Percentiles rank a stretch among this genome's conserved stretches.
Evolutionary conservation across 2,113 vertebrate species (phyloP).

Genomic region (Polypterus bichir): DNA sequence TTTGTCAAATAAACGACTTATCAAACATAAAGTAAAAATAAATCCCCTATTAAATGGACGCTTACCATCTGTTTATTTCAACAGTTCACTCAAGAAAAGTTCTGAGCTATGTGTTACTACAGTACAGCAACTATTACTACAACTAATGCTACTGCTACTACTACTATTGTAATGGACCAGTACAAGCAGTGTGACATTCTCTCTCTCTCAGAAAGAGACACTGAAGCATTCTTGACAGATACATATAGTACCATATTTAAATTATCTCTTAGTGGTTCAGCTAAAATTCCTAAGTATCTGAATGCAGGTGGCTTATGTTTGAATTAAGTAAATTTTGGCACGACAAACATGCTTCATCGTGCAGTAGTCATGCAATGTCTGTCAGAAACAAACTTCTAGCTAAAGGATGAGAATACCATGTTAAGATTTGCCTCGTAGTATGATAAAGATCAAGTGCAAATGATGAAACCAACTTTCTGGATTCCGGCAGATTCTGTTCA

Average conservation of each 20-base stretch:
- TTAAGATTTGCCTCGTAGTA: slow-evolving; percentile 28
- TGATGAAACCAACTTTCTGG: slow-evolving; percentile 21
- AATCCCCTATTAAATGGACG: too few species aligned
- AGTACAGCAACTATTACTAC: too few species aligned
- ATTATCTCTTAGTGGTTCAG: slow-evolving; percentile 8
- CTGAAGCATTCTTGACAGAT: slow-evolving; percentile 36
- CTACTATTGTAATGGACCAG: too few species aligned
- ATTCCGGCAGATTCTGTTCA: slow-evolving; percentile 22
- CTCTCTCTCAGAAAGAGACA: slow-evolving; percentile 55
- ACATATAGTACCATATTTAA: slow-evolving; percentile 29
- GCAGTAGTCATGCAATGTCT: slow-evolving; percentile 23
- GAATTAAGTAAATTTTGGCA: slow-evolving; percentile 30
- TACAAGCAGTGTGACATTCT: too few species aligned
- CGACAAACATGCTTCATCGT: slow-evolving; percentile 33
- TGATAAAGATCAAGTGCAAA: slow-evolving; percentile 32
- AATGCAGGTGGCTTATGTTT: slow-evolving; percentile 29
- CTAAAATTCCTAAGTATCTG: slow-evolving; percentile 34
- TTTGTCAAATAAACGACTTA: too few species aligned
- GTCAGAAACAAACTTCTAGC: slow-evolving; percentile 32
- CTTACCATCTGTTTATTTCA: too few species aligned
- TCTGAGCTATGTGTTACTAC: too few species aligned
- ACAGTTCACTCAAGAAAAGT: too few species aligned
- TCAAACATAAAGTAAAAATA: too few species aligned
- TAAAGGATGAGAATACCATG: slow-evolving; percentile 30
- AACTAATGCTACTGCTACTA: too few species aligned